A percentile compares a stretch with the other conserved stretches of the same genome.
Evolutionary conservation across 1,140 invertebrate species (phyloP).

Genomic region (Trichonephila clavipes): DNA sequence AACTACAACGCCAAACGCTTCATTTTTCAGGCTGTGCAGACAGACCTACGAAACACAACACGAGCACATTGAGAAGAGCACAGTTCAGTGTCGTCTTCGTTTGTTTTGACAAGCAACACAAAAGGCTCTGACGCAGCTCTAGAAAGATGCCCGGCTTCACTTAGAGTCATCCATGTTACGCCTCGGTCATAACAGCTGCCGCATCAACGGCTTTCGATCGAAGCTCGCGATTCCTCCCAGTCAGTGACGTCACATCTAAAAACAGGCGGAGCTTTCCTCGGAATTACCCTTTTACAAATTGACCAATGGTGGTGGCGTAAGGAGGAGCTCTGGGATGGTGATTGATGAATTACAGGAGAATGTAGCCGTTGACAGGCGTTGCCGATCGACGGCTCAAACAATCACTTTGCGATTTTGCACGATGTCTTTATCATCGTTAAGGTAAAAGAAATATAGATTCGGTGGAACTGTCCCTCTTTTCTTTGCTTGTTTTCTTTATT

Average conservation of each 20-base stretch:
- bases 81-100: background rate
- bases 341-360: slow-evolving; percentile 70
- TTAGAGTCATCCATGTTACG: slow-evolving; percentile 52
- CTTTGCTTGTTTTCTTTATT: slow-evolving; percentile 2
- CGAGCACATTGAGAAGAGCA: background rate
- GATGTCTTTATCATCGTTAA: slow-evolving; percentile 76
- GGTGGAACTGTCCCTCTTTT: background rate
- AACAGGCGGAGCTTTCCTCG: slow-evolving; percentile 14
- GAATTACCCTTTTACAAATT: slow-evolving; percentile 54
- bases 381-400: slow-evolving; percentile 74
- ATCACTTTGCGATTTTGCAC: slow-evolving; percentile 71
- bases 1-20: too few relatives aligned
- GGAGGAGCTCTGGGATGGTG: slow-evolving; percentile 24
- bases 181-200: slow-evolving; percentile 34
- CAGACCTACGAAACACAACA: background rate
- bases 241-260: slow-evolving; percentile 39
- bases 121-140: background rate
- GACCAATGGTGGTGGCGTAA: background rate
- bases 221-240: slow-evolving; percentile 22
- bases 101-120: slow-evolving; percentile 56
- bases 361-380: slow-evolving; percentile 75
- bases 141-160: background rate
- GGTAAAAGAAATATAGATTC: slow-evolving; percentile 75
- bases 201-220: slow-evolving; percentile 50
- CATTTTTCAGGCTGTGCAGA: too few relatives aligned